phyloP scores from a whole-genome alignment of 2,797 vertebrate genomes.

The Parauchenoglanis punctatus region DNA sequence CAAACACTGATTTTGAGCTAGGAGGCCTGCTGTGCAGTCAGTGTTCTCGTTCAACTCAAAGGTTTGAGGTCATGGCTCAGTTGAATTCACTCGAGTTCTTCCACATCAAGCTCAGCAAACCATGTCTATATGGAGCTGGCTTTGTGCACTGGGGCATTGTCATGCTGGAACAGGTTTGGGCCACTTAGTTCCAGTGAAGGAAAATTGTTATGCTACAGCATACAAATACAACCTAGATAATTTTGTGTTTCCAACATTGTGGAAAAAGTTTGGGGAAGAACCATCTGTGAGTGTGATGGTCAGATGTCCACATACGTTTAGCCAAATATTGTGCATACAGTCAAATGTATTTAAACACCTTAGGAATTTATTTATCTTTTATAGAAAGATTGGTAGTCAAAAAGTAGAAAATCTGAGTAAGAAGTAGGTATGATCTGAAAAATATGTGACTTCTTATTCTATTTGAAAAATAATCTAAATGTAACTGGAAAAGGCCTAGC shows the following conservation, averaged over 20 bases:
- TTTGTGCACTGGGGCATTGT: background rate
- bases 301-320: background rate
- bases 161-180: background rate
- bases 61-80: background rate
- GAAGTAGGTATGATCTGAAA: background rate
- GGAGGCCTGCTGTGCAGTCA: too few relatives aligned
- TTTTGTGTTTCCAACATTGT: background rate
- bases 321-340: background rate
- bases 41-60: background rate
- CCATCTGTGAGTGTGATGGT: background rate
- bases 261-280: background rate
- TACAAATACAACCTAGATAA: background rate
- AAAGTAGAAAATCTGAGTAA: background rate
- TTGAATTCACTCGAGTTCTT: background rate
- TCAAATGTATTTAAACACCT: background rate
- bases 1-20: too few relatives aligned
- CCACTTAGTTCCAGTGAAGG: background rate
- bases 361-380: background rate
- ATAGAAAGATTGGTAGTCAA: background rate
- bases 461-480: too few relatives aligned
- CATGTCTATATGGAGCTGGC: background rate
- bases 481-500: background rate
- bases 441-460: background rate
- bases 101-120: background rate
- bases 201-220: background rate